phyloP scores from a whole-genome alignment of 2,113 vertebrate species.

The Hippolais icterina region DNA sequence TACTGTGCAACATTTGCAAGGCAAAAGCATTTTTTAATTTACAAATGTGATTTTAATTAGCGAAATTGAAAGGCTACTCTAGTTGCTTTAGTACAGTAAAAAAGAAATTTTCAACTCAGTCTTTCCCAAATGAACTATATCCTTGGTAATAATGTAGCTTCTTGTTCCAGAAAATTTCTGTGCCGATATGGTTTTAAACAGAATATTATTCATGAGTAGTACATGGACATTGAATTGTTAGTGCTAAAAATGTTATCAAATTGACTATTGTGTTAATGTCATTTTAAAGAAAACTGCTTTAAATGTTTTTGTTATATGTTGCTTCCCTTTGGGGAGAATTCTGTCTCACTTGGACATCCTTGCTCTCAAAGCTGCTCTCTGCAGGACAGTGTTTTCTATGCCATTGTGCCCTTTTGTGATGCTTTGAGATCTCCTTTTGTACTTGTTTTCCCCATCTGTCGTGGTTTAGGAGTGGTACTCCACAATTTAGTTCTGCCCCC shows the following conservation, averaged over 20 bases:
- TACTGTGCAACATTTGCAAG: not conserved
- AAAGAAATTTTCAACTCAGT: not conserved
- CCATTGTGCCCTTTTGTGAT: not conserved
- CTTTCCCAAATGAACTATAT: not conserved
- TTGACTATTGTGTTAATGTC: not conserved
- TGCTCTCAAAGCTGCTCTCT: not conserved
- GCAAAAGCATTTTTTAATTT: not conserved
- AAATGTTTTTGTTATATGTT: not conserved
- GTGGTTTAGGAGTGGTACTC: not conserved
- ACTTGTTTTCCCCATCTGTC: not conserved
- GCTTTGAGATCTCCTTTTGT: not conserved
- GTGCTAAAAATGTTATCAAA: not conserved
- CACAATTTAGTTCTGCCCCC: not conserved
- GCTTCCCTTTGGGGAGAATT: not conserved
- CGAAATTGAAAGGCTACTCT: not conserved
- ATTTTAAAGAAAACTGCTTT: not conserved
- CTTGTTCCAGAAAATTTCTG: not conserved
- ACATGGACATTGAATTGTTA: not conserved
- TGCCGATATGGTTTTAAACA: not conserved
- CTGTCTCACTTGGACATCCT: not conserved
- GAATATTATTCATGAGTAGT: not conserved
- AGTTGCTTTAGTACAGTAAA: not conserved
- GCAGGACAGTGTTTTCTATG: not conserved
- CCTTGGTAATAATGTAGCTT: not conserved
- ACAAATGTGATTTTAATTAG: slow-evolving; percentile 4